Base-by-base conservation (phyloP, 1,140 invertebrate species). In the Apocrypta bakeri region DNA sequence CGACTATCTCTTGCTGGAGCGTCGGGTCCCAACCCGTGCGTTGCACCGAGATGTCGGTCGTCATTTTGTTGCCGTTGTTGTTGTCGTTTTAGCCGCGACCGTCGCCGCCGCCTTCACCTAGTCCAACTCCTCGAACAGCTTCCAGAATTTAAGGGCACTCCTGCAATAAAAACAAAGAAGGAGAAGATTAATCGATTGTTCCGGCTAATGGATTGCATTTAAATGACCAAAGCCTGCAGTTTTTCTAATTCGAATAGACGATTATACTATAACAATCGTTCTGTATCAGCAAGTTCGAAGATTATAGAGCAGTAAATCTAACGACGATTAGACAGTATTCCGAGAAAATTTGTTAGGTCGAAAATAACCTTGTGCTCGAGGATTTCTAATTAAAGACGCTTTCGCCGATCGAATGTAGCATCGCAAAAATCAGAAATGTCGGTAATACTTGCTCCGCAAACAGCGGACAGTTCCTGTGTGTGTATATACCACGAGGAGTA, bases 41-140 rank as follows among this genome's bases (percentile, higher is more conserved):
- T 91, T 97, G 96, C 93, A 98, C 95, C 92, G 97, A 98, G 92
- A 98, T 98, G 94, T 99, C 98, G 93, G 98, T 99, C 94, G 98
- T 99, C 98, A 98, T 99, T 91, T 92, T 94, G 91, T 90, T 92
- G 66, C 73, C 64, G 73, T 77, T 24, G 80, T 82, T 68, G 61
- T 37, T n/a, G 33, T 37, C 69, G 69, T 72, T 21, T 31, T 40
- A 63, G 31, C 27, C 31, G 27, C 33, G 14, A 31, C 71, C 21
- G n/a, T 29, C 27, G 25, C 80, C 42, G 24, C 29, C 72, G 48
- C 33, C 73, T 64, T 66, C 37, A 31, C 71, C 21, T 29, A 21
- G 33, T 25, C 90, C 89, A 90, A 89, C 89, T 87, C 88, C 87
- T 91, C 86, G 87, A 88, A 82, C 79, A 81, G 81, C 81, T 85